These are phyloP conservation scores for Trachelus troglodyta DNA, from an alignment of 2,888 invertebrate genomes.

Conservation along the genomic window DNA sequence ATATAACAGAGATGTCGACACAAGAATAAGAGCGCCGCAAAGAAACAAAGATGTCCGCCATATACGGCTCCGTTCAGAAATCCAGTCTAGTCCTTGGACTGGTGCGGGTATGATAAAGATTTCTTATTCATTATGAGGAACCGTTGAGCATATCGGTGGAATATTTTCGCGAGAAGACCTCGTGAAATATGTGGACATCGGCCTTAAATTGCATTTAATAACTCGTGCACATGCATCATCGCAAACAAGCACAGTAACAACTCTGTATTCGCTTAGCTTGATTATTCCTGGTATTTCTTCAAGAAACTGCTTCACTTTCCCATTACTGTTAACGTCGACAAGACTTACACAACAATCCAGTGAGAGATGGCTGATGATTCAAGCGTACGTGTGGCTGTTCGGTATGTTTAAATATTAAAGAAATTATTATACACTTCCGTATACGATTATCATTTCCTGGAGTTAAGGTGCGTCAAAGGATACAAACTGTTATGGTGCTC, in stretches of 20 bases:
- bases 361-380: conserved; percentile 62
- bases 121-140: conserved; percentile 7
- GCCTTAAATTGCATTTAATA: not conserved
- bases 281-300: not conserved
- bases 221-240: not conserved
- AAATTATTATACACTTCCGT: conserved; percentile 5
- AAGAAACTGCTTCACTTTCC: not conserved
- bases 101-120: conserved; percentile 12
- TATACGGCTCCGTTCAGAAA: conserved; percentile 21
- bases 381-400: conserved; percentile 64
- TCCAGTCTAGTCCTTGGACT: conserved; percentile 20
- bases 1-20: not conserved
- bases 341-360: conserved; percentile 24
- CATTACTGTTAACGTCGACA: conserved; percentile 22
- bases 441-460: not conserved
- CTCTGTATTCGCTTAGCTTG: not conserved
- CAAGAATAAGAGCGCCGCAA: conserved; percentile 7
- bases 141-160: not conserved
- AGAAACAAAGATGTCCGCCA: conserved; percentile 37
- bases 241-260: not conserved
- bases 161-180: not conserved
- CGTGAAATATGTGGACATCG: not conserved
- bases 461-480: conserved; percentile 10
- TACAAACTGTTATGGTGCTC: conserved; percentile 11
- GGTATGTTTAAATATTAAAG: conserved; percentile 48